Base-by-base conservation (phyloP, 2,113 vertebrate genomes). In the Scomber colias region DNA sequence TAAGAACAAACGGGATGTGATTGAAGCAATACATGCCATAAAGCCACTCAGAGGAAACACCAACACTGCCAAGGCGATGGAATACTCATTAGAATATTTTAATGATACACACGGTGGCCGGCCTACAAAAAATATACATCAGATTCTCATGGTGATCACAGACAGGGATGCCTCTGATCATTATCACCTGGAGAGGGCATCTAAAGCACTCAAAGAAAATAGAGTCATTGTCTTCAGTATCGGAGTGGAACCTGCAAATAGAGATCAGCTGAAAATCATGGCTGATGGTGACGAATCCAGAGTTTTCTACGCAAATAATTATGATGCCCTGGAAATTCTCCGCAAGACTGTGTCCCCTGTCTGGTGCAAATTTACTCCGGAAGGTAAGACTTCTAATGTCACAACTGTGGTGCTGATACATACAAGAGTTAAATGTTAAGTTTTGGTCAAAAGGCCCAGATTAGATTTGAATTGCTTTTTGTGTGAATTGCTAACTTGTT, bases 71-170 rank as follows among this genome's bases (percentile, higher is more conserved):
- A 75, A 62, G 1, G 94, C 94, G 56, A 75, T 96, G 60, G 15
- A 14, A 1, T 94, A 90, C 67, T 84, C 93, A 0, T 65, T 92
- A 35, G 1, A 51, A 6, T 92, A 67, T 77, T 95, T 95, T 75
- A 19, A 40, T 1, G 9, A 66, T 19, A 1, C n/a, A 12, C 50
- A 89, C 4, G 93, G 94, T 0, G 93, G 95, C 0, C 79, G 92
- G 10, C 49, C 14, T 1, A 30, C n/a, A 3, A 6, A 15, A 6
- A 53, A 76, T 0, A 59, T 95, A 24, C 71, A 90, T 13, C 91
- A 91, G 76, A 85, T 95, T 21, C 60, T 95, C n/a, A 82, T 94
- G 57, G 84, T 95, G 50, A 93, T 96, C 55, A 95, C 94, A 15
- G 94, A 95, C 31, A 93, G 94, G 6, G 35, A 67, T 1, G 90